These are phyloP conservation scores for Hypolimnas misippus DNA, from an alignment of 2,888 invertebrate species.

Conservation along the genomic window DNA sequence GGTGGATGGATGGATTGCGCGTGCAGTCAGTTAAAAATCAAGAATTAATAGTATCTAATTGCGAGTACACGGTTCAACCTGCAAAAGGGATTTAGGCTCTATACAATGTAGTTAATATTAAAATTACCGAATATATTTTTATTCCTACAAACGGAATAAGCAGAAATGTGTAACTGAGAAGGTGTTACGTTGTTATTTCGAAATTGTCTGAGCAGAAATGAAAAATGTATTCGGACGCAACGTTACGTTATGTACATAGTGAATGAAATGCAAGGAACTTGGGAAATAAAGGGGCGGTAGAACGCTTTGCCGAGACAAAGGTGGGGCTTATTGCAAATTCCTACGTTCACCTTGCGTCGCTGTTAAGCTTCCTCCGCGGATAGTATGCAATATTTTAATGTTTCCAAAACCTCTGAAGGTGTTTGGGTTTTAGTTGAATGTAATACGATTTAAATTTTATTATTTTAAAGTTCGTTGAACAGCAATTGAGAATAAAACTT, in stretches of 20 bases:
- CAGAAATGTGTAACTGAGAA: constrained; percentile 5
- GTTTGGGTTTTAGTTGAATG: constrained; percentile 13
- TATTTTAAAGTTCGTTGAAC: constrained; percentile 5
- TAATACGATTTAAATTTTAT: constrained; percentile 21
- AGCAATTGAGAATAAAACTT: neutral
- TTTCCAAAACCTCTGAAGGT: constrained; percentile 38
- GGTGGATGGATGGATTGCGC: too few relatives aligned
- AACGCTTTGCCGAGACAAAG: constrained; percentile 68
- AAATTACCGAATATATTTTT: too few relatives aligned
- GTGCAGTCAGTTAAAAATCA: too few relatives aligned
- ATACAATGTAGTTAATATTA: too few relatives aligned
- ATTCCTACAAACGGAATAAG: too few relatives aligned
- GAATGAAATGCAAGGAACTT: constrained; percentile 75
- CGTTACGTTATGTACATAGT: constrained; percentile 56
- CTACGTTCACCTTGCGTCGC: constrained; percentile 69
- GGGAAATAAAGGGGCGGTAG: constrained; percentile 65
- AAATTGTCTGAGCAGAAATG: constrained; percentile 45
- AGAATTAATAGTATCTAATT: too few relatives aligned
- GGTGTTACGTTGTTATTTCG: constrained; percentile 25
- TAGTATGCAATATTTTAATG: constrained; percentile 55
- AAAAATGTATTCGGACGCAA: constrained; percentile 60
- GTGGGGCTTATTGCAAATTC: constrained; percentile 81
- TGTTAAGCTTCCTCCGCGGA: constrained; percentile 68
- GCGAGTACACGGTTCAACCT: too few relatives aligned
- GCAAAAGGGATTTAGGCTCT: too few relatives aligned